Conservation (phyloP, 2,113 vertebrate genomes). For the Brevimyrus niger region DNA sequence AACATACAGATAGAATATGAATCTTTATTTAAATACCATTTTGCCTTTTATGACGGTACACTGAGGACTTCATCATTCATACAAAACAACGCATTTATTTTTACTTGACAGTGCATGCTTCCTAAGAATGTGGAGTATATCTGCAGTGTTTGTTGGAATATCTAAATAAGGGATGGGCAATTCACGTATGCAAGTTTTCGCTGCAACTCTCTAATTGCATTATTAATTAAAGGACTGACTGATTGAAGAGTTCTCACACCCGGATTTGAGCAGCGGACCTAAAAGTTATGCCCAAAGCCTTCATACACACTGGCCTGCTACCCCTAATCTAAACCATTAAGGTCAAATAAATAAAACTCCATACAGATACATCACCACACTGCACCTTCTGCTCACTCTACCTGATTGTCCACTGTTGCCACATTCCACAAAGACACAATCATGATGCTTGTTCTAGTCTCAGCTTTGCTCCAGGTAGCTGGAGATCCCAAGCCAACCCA, state of each 20-base stretch:
- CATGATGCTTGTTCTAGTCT: conserved; percentile 16
- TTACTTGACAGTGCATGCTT: conserved; percentile 17
- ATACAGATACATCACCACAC: not conserved
- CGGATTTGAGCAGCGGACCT: not conserved
- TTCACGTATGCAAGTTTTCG: not conserved
- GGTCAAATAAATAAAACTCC: not conserved
- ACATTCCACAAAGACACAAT: not conserved
- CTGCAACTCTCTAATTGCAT: not conserved
- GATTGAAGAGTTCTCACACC: not conserved
- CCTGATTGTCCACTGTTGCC: not conserved
- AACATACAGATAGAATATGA: not conserved
- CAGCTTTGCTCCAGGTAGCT: not conserved
- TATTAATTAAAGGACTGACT: not conserved
- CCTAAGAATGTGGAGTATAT: not conserved
- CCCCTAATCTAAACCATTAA: not conserved
- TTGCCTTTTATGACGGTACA: not conserved
- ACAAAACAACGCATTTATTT: not conserved
- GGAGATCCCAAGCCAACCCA: not conserved
- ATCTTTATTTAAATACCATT: not conserved
- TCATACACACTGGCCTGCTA: not conserved
- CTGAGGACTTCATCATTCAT: not conserved
- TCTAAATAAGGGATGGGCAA: not conserved
- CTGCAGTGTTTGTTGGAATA: not conserved
- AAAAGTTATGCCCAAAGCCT: not conserved
- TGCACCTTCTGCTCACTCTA: not conserved